Evolutionary conservation across 2,888 invertebrate genomes (phyloP).

Genomic region (Endotricha flammealis): DNA sequence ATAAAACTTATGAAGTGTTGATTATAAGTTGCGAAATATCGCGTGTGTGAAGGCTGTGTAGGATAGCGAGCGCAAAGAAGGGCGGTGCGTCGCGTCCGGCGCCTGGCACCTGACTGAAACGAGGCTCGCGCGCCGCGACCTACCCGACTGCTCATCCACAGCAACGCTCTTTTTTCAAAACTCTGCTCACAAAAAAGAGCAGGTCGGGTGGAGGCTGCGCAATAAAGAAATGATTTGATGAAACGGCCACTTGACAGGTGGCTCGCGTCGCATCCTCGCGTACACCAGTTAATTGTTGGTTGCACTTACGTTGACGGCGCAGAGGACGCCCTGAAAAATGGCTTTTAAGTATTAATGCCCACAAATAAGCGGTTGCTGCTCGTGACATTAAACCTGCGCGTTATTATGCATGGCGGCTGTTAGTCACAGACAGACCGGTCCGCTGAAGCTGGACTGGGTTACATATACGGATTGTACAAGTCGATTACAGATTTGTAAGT

Average conservation of each 20-base stretch:
- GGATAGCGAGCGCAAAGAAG: conserved; percentile 34
- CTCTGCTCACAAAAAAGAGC: conserved; percentile 61
- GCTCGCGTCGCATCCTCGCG: conserved; percentile 62
- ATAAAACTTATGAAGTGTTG: conserved; percentile 9
- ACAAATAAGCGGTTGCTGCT: conserved; percentile 64
- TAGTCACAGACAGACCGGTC: conserved; percentile 35
- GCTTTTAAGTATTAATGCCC: conserved; percentile 66
- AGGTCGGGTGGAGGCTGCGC: conserved; percentile 65
- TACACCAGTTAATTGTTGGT: conserved; percentile 64
- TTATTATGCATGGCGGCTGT: conserved; percentile 45
- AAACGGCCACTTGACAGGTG: conserved; percentile 74
- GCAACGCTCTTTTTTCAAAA: conserved; percentile 68
- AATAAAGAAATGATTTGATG: conserved; percentile 76
- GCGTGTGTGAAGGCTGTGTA: conserved; percentile 44
- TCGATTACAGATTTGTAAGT: conserved; percentile 15
- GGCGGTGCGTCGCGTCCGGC: conserved; percentile 63
- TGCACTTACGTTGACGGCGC: conserved; percentile 50
- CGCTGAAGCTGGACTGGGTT: conserved; percentile 11
- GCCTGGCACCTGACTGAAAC: conserved; percentile 73
- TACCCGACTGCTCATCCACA: conserved; percentile 65
- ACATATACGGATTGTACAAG: conserved; percentile 14
- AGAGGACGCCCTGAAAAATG: conserved; percentile 65
- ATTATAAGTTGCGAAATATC: conserved; percentile 16
- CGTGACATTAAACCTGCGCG: conserved; percentile 51
- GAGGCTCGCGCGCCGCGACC: conserved; percentile 72